phyloP scores from a whole-genome alignment of 2,888 invertebrate genomes.

The Escarpia spicata region DNA sequence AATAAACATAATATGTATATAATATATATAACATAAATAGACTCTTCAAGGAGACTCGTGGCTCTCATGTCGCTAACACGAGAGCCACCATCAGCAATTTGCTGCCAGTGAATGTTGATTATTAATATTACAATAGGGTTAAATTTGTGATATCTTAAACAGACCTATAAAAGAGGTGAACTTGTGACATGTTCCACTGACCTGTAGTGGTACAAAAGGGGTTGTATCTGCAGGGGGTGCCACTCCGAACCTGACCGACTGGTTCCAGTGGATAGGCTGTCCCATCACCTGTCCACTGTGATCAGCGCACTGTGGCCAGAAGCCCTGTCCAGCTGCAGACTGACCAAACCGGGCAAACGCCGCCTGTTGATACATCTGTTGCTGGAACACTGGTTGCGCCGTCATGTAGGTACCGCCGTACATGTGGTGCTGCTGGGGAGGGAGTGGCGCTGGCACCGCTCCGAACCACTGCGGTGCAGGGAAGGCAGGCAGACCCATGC shows the following conservation, averaged over 20 bases:
- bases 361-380: neutral
- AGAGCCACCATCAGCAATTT: too few species aligned
- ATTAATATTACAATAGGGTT: too few species aligned
- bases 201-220: neutral
- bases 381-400: neutral
- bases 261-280: neutral
- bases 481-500: neutral
- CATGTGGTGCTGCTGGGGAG: neutral
- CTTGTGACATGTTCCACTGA: neutral
- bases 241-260: neutral
- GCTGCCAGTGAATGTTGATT: too few species aligned
- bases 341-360: neutral
- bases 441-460: neutral
- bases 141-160: neutral
- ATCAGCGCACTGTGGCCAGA: neutral
- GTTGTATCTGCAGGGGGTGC: neutral
- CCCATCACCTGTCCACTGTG: neutral
- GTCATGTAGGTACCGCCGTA: neutral
- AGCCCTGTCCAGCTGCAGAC: neutral
- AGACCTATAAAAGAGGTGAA: neutral
- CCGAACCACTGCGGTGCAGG: neutral
- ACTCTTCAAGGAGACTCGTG: too few species aligned
- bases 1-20: too few species aligned
- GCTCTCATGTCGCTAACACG: too few species aligned
- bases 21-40: too few species aligned